Percentiles rank a stretch among this genome's conserved stretches.
Conservation (phyloP, 2,113 vertebrate species). For the Pygoscelis antarcticus region DNA sequence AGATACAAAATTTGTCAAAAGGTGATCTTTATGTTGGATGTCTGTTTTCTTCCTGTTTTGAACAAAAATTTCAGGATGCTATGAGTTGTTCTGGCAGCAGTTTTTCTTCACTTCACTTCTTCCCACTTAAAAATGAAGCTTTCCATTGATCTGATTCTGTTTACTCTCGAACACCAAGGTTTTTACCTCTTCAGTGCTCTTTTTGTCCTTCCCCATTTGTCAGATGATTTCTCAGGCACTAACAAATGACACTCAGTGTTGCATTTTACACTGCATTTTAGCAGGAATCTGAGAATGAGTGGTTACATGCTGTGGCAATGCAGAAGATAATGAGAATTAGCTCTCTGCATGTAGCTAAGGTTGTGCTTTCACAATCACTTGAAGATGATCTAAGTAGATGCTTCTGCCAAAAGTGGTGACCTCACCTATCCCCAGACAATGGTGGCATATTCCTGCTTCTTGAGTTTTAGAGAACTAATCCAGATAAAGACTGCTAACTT, state of each 20-base stretch:
- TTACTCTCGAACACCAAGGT: slow-evolving; percentile 18
- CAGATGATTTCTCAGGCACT: slow-evolving; percentile 27
- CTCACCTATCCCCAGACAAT: slow-evolving; percentile 39
- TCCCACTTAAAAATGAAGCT: neutral
- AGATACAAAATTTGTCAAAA: neutral
- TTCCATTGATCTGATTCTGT: slow-evolving; percentile 33
- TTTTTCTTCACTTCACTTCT: slow-evolving; percentile 3
- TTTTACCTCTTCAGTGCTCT: slow-evolving; percentile 21
- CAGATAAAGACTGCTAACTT: neutral
- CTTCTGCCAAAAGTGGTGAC: slow-evolving; percentile 49
- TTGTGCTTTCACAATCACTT: slow-evolving; percentile 53
- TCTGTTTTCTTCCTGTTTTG: neutral
- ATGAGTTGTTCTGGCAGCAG: neutral
- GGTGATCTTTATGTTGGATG: neutral
- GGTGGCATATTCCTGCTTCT: neutral
- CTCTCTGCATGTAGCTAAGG: slow-evolving; percentile 36
- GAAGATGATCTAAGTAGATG: slow-evolving; percentile 46
- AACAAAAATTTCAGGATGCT: neutral
- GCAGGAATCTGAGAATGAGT: slow-evolving; percentile 40
- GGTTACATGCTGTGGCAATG: slow-evolving; percentile 30
- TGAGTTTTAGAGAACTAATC: neutral
- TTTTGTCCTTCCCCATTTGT: neutral
- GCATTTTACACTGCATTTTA: neutral
- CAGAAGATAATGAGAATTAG: slow-evolving; percentile 46
- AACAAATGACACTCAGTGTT: neutral